Conservation (phyloP, 2,797 vertebrate genomes). For the Helostoma temminkii region DNA sequence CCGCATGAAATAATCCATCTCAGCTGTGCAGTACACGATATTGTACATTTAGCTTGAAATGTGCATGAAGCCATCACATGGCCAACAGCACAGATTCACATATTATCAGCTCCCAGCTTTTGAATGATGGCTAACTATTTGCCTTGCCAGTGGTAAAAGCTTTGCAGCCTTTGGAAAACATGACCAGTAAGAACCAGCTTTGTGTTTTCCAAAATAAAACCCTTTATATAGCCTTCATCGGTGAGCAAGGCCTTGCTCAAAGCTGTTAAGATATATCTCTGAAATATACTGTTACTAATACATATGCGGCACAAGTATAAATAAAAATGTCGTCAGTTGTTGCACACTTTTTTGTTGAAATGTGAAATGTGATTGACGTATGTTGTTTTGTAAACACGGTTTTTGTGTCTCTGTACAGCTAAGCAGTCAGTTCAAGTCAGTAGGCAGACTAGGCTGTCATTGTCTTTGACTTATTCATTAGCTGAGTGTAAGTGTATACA, state of each 20-base stretch:
- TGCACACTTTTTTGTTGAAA: conserved; percentile 50
- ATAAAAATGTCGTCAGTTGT: conserved; percentile 39
- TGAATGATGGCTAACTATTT: conserved; percentile 37
- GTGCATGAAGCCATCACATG: conserved; percentile 48
- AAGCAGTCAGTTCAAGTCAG: conserved; percentile 38
- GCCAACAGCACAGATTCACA: conserved; percentile 23
- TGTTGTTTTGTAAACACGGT: conserved; percentile 44
- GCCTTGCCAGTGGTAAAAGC: conserved; percentile 22
- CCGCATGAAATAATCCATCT: conserved; percentile 40
- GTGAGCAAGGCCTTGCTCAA: conserved; percentile 5
- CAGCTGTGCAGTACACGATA: conserved; percentile 36
- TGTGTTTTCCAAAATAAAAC: conserved; percentile 26
- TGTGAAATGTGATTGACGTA: conserved; percentile 57
- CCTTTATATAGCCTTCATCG: conserved; percentile 18
- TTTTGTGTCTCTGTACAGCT: conserved; percentile 38
- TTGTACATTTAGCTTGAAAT: conserved; percentile 41
- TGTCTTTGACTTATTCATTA: conserved; percentile 72
- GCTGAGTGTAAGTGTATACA: conserved; percentile 66
- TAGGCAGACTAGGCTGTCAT: conserved; percentile 48
- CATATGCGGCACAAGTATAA: conserved; percentile 55
- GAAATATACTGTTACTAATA: conserved; percentile 26
- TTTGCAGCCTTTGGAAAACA: conserved; percentile 12
- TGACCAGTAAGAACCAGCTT: conserved; percentile 14
- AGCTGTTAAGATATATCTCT: conserved; percentile 12
- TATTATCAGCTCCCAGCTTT: conserved; percentile 21